A percentile compares a stretch with the other conserved stretches of the same genome.
Evolutionary conservation across 2,113 vertebrate genomes (phyloP).

Genomic region (Perca schrenkii): DNA sequence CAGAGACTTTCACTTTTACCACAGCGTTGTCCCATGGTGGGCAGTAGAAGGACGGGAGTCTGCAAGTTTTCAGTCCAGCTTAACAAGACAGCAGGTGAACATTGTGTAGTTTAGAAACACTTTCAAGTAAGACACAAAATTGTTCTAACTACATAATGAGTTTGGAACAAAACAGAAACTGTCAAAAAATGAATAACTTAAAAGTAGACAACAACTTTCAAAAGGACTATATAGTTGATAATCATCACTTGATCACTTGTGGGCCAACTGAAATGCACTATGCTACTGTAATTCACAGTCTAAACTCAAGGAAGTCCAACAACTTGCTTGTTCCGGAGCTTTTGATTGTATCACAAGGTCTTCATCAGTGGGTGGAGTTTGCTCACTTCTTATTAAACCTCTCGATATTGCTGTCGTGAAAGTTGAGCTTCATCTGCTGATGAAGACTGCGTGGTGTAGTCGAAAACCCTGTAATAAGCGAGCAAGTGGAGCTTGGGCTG

Average conservation of each 20-base stretch:
- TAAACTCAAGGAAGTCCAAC: not conserved
- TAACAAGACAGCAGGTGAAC: constrained; percentile 11
- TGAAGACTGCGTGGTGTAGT: not conserved
- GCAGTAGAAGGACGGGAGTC: not conserved
- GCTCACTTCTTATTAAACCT: not conserved
- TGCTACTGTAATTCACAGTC: not conserved
- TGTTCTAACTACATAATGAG: not conserved
- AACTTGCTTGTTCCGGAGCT: not conserved
- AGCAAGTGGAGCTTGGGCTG: not conserved
- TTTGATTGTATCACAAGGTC: not conserved
- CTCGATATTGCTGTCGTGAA: not conserved
- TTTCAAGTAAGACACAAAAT: not conserved
- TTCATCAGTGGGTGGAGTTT: not conserved
- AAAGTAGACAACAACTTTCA: not conserved
- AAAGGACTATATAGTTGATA: not conserved
- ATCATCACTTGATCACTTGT: not conserved
- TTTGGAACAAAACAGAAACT: not conserved
- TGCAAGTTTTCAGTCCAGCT: constrained; percentile 7
- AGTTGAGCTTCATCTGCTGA: not conserved
- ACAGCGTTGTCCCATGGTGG: not conserved
- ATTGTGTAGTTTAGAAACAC: not conserved
- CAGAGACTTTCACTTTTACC: constrained; percentile 14
- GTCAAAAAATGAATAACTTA: not conserved
- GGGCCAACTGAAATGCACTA: not conserved
- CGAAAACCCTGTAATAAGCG: constrained; percentile 2